Evolutionary conservation across 2,888 invertebrate genomes (phyloP).

Genomic region (Hecatera dysodea): DNA sequence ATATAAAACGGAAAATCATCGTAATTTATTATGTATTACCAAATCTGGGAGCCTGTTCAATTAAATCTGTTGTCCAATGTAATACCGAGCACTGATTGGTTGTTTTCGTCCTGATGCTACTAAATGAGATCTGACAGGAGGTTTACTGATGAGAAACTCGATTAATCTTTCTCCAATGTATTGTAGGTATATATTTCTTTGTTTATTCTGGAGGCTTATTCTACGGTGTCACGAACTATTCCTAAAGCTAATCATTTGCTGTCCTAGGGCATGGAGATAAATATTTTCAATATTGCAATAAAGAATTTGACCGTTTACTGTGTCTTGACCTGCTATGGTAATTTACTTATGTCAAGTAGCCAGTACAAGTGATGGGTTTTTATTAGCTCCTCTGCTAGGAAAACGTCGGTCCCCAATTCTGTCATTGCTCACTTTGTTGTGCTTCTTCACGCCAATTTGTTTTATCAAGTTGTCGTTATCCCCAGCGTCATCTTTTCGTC

Average conservation of each 20-base stretch:
- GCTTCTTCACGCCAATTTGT: no score
- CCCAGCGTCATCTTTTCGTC: no score
- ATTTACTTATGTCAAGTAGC: neutral
- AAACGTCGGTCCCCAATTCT: no score
- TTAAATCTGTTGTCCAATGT: neutral
- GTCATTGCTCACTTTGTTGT: no score
- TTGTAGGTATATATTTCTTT: neutral
- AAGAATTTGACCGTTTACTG: neutral
- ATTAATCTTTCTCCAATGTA: neutral
- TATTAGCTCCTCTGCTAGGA: no score
- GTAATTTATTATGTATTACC: neutral
- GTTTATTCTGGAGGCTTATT: neutral
- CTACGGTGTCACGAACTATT: neutral
- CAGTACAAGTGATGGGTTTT: neutral
- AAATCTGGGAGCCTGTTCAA: neutral
- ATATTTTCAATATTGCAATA: no score
- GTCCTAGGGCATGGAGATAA: neutral
- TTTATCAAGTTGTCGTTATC: no score
- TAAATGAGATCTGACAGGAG: neutral
- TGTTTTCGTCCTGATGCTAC: neutral
- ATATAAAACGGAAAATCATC: slow-evolving; percentile 2
- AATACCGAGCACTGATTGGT: neutral
- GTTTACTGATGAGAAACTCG: neutral
- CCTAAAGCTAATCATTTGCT: neutral
- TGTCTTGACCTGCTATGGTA: neutral